These are phyloP conservation scores for Etheostoma nigrum DNA, from an alignment of 2,797 vertebrate species.

Conservation along the genomic window DNA sequence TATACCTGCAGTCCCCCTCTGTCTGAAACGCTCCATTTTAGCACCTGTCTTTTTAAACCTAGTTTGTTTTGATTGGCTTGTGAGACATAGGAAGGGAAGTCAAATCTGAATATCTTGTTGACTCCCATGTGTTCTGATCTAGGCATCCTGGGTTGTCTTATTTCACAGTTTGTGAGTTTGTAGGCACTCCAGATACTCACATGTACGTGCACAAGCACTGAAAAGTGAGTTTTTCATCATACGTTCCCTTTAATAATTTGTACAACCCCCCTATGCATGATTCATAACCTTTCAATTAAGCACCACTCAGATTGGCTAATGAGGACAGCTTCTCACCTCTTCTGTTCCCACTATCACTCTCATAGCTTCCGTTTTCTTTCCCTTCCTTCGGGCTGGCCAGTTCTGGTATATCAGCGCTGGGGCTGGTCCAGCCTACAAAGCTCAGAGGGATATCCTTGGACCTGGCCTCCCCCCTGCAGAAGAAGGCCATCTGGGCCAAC, in stretches of 20 bases:
- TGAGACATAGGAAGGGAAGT: no score
- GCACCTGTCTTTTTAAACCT: no score
- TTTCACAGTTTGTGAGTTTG: no score
- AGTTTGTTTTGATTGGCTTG: no score
- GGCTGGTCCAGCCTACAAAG: slow-evolving; percentile 79
- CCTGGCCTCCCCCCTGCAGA: slow-evolving; percentile 77
- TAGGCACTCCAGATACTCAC: no score
- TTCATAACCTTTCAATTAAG: not conserved
- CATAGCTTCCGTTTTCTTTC: slow-evolving; percentile 88
- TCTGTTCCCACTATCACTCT: slow-evolving; percentile 63
- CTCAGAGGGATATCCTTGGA: slow-evolving; percentile 71
- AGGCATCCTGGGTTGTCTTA: no score
- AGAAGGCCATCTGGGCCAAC: slow-evolving; percentile 85
- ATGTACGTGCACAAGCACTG: no score
- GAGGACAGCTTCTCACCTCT: slow-evolving; percentile 67
- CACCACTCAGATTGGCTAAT: not conserved
- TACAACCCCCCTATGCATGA: not conserved
- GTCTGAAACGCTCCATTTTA: no score
- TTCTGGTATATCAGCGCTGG: slow-evolving; percentile 51
- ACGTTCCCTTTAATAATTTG: not conserved
- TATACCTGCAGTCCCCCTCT: no score
- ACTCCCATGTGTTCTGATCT: no score
- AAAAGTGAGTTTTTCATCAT: no score
- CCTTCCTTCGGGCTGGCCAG: slow-evolving; percentile 74
- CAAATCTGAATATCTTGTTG: no score